Evolutionary conservation across 37 sponge, comb jelly and placozoan species (phyloP), one percentile per base, ranked within the genome.

Genomic region (Theonella swinhoei): DNA sequence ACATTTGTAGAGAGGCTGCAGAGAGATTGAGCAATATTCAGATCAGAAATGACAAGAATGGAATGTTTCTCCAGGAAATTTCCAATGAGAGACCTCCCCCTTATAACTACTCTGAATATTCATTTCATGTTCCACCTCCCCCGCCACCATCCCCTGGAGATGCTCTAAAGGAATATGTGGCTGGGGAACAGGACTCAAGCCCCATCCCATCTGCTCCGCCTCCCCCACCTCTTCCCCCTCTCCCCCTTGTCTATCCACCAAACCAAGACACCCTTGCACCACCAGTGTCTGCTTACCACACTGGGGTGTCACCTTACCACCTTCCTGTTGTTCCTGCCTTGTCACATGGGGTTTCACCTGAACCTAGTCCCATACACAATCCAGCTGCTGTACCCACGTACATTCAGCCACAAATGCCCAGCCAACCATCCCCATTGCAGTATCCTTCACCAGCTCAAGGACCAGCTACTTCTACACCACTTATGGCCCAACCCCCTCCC

Each of bases 131-230:
- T 20, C 78, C 78, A 30, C 60, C 78, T 60, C 62, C 78, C 17
- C 78, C 78, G 24, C 78, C 78, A 11, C 62, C 78, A 30, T 77
- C 78, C 26, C 78, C 78, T 1, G 78, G 78, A 30, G 63, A 60
- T 29, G 60, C 60, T 61, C 60, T 77, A 1, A 25, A 4, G 33
- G 43, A 23, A 2, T 42, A 3, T 42, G 41, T 42, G 8, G 20
- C 69, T 1, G 69, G 66, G 5, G 5, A 68, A 68, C 3, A 31
- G 69, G 63, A 28, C 2, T 22, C 34, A 4, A 14, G 54, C 54
- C 54, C 54, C 11, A 14, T 47, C 54, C 54, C 54, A 7, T 47
- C 54, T 47, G 54, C 54, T 47, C 54, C 54, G 11, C 54, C 54
- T 47, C 54, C 54, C 14, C 54, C 54, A 17, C 54, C 54, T 47